Conservation (phyloP, 1,140 invertebrate genomes). For the Tetraneura akinire region DNA sequence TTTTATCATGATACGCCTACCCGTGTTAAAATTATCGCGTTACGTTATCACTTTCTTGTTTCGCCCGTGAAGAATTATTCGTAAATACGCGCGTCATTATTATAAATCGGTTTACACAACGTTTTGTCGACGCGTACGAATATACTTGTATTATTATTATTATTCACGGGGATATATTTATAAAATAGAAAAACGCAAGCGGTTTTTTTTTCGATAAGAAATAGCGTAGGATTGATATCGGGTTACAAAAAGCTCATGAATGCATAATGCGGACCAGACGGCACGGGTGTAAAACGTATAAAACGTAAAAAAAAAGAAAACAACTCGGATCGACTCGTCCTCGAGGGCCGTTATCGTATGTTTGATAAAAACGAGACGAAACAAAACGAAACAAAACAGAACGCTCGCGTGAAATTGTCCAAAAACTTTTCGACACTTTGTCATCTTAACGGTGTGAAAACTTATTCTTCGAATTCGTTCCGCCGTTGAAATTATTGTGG, state of each 20-base stretch:
- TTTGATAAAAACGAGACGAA: neutral
- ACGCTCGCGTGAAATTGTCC: neutral
- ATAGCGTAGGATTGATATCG: neutral
- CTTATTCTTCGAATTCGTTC: neutral
- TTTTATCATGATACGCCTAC: too few species aligned
- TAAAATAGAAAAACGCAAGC: constrained; percentile 4
- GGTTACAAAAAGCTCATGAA: constrained; percentile 42
- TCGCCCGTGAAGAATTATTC: neutral
- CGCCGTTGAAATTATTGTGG: neutral
- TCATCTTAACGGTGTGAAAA: neutral
- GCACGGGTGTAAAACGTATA: too few species aligned
- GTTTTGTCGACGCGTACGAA: constrained; percentile 33
- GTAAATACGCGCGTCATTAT: neutral
- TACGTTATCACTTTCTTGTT: constrained; percentile 7
- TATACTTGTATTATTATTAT: too few species aligned
- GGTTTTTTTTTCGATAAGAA: constrained; percentile 35
- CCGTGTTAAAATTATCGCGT: too few species aligned
- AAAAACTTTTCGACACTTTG: constrained; percentile 10
- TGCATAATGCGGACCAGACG: constrained; percentile 21
- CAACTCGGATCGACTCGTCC: neutral
- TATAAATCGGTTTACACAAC: constrained; percentile 14
- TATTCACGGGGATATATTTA: too few species aligned
- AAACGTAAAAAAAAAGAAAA: neutral
- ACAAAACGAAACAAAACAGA: neutral
- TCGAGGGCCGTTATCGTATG: neutral